Conservation (phyloP, 1,140 invertebrate species). For the Zaprionus tsacasi region DNA sequence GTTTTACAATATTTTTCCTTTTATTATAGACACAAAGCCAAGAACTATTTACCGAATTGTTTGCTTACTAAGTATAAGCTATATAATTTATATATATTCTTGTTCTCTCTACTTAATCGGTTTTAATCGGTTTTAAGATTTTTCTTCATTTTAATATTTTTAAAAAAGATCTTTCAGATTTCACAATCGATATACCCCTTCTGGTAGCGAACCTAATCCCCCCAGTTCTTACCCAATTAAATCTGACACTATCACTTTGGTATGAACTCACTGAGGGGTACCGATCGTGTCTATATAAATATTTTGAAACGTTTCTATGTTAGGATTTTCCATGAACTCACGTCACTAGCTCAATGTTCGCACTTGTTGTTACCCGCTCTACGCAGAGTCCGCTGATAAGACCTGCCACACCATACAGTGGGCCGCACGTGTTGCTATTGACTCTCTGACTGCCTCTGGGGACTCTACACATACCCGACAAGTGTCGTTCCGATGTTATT, state of each 20-base stretch:
- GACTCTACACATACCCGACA: background rate
- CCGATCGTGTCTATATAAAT: background rate
- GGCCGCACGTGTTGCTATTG: conserved; percentile 41
- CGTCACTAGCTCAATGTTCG: conserved; percentile 6
- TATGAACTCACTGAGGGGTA: background rate
- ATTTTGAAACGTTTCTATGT: background rate
- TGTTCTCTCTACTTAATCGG: no score
- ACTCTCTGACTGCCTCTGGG: conserved; percentile 33
- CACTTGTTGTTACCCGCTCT: background rate
- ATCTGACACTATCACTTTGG: background rate
- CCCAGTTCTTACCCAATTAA: background rate
- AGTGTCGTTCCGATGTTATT: conserved; percentile 1
- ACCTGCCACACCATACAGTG: background rate
- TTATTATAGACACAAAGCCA: no score
- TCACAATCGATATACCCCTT: background rate
- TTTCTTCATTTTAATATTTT: background rate
- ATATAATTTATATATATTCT: no score
- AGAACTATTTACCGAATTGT: no score
- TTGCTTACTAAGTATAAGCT: no score
- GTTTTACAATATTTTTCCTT: no score
- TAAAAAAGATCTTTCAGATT: background rate
- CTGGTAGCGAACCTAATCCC: background rate
- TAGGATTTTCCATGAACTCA: conserved; percentile 1
- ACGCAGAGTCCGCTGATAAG: conserved; percentile 22
- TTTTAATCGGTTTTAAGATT: background rate